phyloP scores from a whole-genome alignment of 2,113 vertebrate species.

The Mirounga angustirostris region DNA sequence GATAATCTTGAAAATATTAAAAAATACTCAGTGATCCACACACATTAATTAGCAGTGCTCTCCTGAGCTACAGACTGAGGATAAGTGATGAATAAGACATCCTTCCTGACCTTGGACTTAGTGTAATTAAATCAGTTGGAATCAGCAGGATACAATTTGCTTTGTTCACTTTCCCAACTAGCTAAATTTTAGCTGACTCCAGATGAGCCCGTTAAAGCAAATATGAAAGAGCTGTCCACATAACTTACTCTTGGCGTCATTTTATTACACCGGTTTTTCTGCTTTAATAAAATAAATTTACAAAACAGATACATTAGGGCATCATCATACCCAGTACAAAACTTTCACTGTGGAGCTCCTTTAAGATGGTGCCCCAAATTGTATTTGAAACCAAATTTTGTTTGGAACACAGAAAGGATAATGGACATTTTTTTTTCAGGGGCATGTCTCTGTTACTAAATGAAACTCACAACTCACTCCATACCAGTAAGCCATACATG shows the following conservation, averaged over 20 bases:
- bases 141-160: constrained; percentile 41
- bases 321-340: neutral
- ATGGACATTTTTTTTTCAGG: neutral
- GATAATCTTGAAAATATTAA: neutral
- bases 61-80: neutral
- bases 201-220: neutral
- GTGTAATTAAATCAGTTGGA: constrained; percentile 43
- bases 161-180: neutral
- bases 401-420: neutral
- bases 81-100: neutral
- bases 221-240: neutral
- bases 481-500: neutral
- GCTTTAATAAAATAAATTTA: constrained; percentile 40
- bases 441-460: neutral
- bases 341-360: neutral
- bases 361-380: neutral
- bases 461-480: neutral
- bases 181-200: constrained; percentile 40
- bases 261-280: constrained; percentile 16
- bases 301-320: neutral
- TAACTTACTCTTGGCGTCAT: neutral
- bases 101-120: neutral
- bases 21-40: neutral
- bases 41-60: neutral
- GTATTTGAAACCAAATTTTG: constrained; percentile 31